Evolutionary conservation across 2,888 invertebrate species (phyloP), one percentile per base, ranked within the genome.

Genomic region (Anthophora plumipes): DNA sequence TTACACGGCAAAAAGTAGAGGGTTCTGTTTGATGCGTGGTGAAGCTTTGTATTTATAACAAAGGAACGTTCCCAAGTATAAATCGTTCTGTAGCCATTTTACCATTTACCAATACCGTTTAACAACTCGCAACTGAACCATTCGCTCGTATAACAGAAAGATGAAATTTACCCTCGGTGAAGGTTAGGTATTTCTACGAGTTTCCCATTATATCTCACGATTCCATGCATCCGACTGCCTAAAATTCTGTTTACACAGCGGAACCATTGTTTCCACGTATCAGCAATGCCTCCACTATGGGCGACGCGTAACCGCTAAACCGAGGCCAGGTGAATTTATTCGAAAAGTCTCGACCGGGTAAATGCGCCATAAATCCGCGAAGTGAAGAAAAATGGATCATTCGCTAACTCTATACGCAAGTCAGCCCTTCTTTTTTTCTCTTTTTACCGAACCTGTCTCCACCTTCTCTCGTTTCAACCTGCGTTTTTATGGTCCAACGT

Each of bases 371-470:
- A 69, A 76, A 77, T 70, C 31, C 76, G n/a, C 48, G 25, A 37
- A 68, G 57, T 50, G 61, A 77, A 77, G 77, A 72, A 72, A 72
- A 77, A 80, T 80, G 71, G 67, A 72, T 52, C 17, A 77, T 46
- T 76, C 48, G 52, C 14, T 12, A 55, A 55, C 60, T 54, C 48
- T 17, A 46, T 31, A 7, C 48, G 37, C 25, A n/a, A 41, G 67
- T 54, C 41, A 63, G 31, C 22, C n/a, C 41, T 4, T 20, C 17
- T n/a, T n/a, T n/a, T n/a, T n/a, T n/a, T n/a, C n/a, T n/a, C n/a
- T n/a, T 31, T 31, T 4, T 31, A 31, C 31, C 39, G n/a, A 20
- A 12, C 43, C 25, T 48, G 48, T 63, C 54, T 22, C 55, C 63
- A 6, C 9, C 54, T 43, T 37, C 20, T 12, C 12, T 22, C 9